phyloP scores from a whole-genome alignment of 2,113 vertebrate species.

The Ptilonorhynchus violaceus region DNA sequence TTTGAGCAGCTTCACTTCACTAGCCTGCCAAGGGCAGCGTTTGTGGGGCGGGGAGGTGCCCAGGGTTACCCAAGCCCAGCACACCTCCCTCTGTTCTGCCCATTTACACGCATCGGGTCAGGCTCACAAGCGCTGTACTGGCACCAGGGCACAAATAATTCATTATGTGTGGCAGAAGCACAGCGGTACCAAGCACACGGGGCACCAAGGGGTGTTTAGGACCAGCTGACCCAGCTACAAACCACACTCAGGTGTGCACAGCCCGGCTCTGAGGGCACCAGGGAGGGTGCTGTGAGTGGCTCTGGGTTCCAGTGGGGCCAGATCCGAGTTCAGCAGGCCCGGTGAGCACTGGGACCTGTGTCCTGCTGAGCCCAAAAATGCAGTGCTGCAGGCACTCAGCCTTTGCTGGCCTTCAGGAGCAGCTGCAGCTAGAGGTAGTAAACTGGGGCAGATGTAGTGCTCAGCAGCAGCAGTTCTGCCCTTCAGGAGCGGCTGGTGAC shows the following conservation, averaged over 20 bases:
- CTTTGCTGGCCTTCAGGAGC: background rate
- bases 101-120: accelerated
- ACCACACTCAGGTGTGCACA: background rate
- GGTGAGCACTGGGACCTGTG: accelerated
- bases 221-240: accelerated
- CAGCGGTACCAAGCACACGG: background rate
- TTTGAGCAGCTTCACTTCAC: background rate
- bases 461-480: background rate
- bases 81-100: background rate
- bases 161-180: background rate
- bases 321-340: accelerated
- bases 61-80: background rate
- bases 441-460: background rate
- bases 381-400: background rate
- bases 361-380: background rate
- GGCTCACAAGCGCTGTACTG: background rate
- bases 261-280: accelerated
- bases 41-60: background rate
- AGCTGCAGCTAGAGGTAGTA: background rate
- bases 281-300: background rate
- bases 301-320: background rate
- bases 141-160: background rate
- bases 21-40: background rate
- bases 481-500: background rate
- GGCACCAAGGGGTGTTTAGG: background rate